phyloP scores from a whole-genome alignment of 2,113 vertebrate genomes.

The Romanogobio albipinnatus region DNA sequence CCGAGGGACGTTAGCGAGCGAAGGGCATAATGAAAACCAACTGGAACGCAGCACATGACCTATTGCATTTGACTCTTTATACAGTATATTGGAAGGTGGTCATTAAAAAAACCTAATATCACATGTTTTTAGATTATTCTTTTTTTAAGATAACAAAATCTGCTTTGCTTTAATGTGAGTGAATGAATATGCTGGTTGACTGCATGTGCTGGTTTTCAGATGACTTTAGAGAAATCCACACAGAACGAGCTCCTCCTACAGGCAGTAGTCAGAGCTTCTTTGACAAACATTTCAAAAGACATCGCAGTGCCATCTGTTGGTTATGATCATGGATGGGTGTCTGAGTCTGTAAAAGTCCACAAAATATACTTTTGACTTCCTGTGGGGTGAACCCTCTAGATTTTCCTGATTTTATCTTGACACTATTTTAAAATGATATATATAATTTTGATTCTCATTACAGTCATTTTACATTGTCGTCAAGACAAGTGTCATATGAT shows the following conservation, averaged over 20 bases:
- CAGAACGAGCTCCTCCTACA: conserved; percentile 3
- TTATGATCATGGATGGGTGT: neutral
- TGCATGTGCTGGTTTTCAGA: neutral
- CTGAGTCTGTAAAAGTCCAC: neutral
- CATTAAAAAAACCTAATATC: no score
- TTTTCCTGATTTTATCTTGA: neutral
- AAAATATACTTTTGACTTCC: neutral
- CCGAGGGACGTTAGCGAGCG: no score
- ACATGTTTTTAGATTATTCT: no score
- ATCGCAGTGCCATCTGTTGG: neutral
- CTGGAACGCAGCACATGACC: no score
- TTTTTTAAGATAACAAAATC: neutral
- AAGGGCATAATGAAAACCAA: no score
- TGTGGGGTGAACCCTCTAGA: neutral
- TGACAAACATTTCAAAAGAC: neutral
- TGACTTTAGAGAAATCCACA: neutral
- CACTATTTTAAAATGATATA: no score
- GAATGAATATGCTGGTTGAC: neutral
- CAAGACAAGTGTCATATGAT: neutral
- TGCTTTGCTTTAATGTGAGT: neutral
- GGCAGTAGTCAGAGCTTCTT: neutral
- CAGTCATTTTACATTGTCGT: neutral
- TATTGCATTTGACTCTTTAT: neutral
- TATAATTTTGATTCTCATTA: neutral
- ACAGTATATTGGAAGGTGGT: neutral